Evolutionary conservation across 2,113 vertebrate species (phyloP).

Genomic region (Anser cygnoides): DNA sequence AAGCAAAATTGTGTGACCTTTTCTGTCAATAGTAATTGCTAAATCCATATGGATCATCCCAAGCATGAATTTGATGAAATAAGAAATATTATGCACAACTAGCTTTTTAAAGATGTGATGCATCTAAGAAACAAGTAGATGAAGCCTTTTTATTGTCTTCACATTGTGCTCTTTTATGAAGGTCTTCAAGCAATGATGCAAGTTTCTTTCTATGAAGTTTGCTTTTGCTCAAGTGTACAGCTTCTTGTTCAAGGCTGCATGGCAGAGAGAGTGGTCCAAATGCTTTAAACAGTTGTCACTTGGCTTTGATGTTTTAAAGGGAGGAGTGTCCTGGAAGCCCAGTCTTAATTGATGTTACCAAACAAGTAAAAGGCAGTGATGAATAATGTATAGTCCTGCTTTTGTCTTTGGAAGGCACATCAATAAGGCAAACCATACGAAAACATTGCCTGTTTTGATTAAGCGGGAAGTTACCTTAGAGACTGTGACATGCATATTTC

Average conservation of each 20-base stretch:
- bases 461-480: not conserved
- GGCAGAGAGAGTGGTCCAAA: not conserved
- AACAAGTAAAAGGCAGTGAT: not conserved
- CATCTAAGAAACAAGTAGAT: not conserved
- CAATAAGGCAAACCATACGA: not conserved
- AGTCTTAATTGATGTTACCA: not conserved
- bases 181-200: not conserved
- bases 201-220: not conserved
- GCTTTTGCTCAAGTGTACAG: not conserved
- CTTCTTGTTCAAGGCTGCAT: not conserved
- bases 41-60: not conserved
- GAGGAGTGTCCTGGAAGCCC: not conserved
- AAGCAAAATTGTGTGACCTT: not conserved
- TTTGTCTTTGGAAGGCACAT: slow-evolving; percentile 8
- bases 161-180: not conserved
- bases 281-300: not conserved
- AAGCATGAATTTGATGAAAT: not conserved
- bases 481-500: not conserved
- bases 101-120: not conserved
- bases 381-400: not conserved
- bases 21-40: not conserved
- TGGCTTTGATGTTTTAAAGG: not conserved
- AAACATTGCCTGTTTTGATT: not conserved
- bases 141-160: not conserved
- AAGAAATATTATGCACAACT: not conserved